phyloP scores from a whole-genome alignment of 35 echinoderm and acorn worm species.

The Chiridota heheva region DNA sequence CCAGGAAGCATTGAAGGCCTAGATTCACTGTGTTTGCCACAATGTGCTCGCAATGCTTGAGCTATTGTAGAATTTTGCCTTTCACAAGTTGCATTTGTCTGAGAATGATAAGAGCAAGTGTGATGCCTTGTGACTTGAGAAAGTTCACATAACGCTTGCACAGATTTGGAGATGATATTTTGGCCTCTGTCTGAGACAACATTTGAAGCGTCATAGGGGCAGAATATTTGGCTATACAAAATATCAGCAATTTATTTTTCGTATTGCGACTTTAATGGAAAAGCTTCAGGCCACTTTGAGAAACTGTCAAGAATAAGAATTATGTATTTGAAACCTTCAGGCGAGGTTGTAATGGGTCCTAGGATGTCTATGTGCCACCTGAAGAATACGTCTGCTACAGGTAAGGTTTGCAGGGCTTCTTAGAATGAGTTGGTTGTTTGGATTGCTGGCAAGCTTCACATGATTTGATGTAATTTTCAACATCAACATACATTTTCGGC shows the following conservation, averaged over 20 bases:
- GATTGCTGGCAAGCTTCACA: constrained; percentile 45
- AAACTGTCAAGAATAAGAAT: constrained; percentile 28
- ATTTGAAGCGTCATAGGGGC: constrained; percentile 43
- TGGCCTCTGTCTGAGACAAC: constrained; percentile 51
- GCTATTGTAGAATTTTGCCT: constrained; percentile 40
- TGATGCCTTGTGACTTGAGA: constrained; percentile 51
- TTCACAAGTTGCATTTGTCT: constrained; percentile 57
- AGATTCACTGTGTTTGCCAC: constrained; percentile 20
- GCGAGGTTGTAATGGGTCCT: constrained; percentile 1
- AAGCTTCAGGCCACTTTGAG: constrained; percentile 44
- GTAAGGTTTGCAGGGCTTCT: constrained; percentile 26
- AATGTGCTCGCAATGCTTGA: constrained; percentile 55
- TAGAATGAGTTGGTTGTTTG: constrained; percentile 32
- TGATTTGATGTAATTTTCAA: constrained; percentile 44
- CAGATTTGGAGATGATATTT: constrained; percentile 52
- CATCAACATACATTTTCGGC: constrained; percentile 62
- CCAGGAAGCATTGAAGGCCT: constrained; percentile 11
- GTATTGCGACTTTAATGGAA: constrained; percentile 18
- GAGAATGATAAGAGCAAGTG: constrained; percentile 54
- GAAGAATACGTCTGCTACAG: constrained; percentile 39
- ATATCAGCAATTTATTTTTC: constrained; percentile 1
- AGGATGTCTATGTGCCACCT: constrained; percentile 35
- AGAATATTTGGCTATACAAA: constrained; percentile 34
- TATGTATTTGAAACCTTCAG: constrained; percentile 31
- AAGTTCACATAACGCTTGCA: constrained; percentile 26